Conservation (phyloP, 1,140 invertebrate species). For the Paraescarpia echinospica region DNA sequence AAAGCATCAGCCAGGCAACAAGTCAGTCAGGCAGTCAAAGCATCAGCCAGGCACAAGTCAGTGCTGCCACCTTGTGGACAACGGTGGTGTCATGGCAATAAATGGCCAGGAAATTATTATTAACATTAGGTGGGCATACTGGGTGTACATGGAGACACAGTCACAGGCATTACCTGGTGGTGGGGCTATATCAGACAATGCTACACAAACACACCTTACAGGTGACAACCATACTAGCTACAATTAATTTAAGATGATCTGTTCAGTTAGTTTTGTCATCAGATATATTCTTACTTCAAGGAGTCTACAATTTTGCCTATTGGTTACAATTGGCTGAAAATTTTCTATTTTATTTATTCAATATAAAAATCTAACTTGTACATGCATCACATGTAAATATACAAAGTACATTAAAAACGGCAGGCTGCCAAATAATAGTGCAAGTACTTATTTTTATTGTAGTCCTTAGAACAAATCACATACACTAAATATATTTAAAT, state of each 20-base stretch:
- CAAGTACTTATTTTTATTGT: no score
- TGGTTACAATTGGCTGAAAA: neutral
- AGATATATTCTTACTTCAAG: neutral
- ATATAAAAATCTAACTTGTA: no score
- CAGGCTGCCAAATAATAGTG: no score
- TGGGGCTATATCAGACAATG: no score
- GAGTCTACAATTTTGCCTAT: neutral
- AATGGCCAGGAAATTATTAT: neutral
- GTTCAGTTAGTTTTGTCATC: neutral
- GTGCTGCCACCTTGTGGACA: neutral
- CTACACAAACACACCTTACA: neutral
- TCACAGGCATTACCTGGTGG: neutral
- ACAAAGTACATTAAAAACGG: no score
- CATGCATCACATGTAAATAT: no score
- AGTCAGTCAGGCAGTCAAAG: no score
- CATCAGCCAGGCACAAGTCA: neutral
- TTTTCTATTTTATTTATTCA: neutral
- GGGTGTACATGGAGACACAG: neutral
- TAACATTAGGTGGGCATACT: no score
- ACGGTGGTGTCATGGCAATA: neutral
- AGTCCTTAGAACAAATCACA: no score
- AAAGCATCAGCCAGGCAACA: neutral
- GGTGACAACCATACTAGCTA: neutral
- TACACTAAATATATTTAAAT: no score
- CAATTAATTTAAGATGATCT: neutral